Percentiles rank a stretch among this genome's conserved stretches.
Conservation (phyloP, 2,888 invertebrate species). For the Drosophila emarginata region DNA sequence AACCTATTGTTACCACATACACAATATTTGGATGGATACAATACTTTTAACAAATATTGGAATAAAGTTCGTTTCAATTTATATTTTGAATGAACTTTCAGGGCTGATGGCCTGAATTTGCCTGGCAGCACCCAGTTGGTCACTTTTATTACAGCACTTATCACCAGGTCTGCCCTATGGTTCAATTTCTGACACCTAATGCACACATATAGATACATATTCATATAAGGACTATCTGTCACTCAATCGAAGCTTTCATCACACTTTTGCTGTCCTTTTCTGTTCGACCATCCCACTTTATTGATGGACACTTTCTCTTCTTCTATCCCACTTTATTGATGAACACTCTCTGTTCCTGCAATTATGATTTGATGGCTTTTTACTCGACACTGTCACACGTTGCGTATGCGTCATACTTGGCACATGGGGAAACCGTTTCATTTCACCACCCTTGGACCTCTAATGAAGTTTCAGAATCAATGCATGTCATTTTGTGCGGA, state of each 20-base stretch:
- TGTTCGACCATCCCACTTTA: conserved; percentile 4
- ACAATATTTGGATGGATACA: not conserved
- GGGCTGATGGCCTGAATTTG: not conserved
- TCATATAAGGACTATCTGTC: conserved; percentile 21
- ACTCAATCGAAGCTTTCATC: conserved; percentile 33
- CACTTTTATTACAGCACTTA: not conserved
- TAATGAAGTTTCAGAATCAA: conserved; percentile 46
- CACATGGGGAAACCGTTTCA: conserved; percentile 11
- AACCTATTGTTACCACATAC: not conserved
- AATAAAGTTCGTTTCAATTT: not conserved
- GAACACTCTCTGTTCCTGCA: conserved; percentile 40
- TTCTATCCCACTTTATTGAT: conserved; percentile 39
- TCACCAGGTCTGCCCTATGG: not conserved
- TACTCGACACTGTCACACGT: conserved; percentile 37
- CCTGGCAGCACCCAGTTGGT: not conserved
- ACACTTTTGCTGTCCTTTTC: not conserved
- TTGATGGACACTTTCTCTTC: conserved; percentile 43
- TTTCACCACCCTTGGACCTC: conserved; percentile 3
- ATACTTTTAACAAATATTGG: not conserved
- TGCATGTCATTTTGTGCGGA: conserved; percentile 41
- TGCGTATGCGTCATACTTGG: conserved; percentile 41
- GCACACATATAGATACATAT: not conserved
- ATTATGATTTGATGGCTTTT: conserved; percentile 54
- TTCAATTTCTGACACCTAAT: not conserved
- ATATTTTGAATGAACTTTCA: not conserved